These are phyloP conservation scores for Novumbra hubbsi DNA, from an alignment of 2,797 vertebrate species.

Conservation along the genomic window DNA sequence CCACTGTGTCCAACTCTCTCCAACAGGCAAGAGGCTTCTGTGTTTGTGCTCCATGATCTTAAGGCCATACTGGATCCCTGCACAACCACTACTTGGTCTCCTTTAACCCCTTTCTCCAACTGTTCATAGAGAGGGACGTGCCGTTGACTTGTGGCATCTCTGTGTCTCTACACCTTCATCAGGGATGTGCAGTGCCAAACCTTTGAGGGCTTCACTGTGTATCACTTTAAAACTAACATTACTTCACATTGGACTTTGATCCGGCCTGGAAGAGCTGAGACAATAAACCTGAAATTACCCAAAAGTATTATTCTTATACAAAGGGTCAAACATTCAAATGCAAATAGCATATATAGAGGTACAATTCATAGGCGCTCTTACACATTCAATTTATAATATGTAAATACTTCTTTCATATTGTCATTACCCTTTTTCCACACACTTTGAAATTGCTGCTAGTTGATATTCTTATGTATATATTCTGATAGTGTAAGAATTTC, in stretches of 20 bases:
- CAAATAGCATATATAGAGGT: too few species aligned
- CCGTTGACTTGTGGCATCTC: conserved; percentile 69
- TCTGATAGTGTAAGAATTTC: too few species aligned
- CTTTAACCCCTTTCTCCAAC: background rate
- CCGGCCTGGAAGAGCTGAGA: too few species aligned
- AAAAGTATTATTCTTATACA: too few species aligned
- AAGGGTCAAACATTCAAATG: too few species aligned
- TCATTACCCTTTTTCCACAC: too few species aligned
- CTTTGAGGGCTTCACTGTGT: background rate
- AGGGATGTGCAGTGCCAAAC: background rate
- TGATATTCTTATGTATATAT: too few species aligned
- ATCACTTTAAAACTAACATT: background rate
- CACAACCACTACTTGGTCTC: background rate
- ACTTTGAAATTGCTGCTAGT: too few species aligned
- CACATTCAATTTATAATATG: too few species aligned
- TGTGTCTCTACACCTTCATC: conserved; percentile 54
- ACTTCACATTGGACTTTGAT: background rate
- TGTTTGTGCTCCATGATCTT: background rate
- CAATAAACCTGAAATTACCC: too few species aligned
- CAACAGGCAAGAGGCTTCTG: background rate
- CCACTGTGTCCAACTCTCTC: background rate
- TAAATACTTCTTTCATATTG: too few species aligned
- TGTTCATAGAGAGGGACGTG: background rate
- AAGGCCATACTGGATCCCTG: background rate
- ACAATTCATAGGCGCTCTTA: too few species aligned